Evolutionary conservation across 2,113 vertebrate genomes (phyloP), one percentile per base, ranked within the genome.

Genomic region (Pteronura brasiliensis): DNA sequence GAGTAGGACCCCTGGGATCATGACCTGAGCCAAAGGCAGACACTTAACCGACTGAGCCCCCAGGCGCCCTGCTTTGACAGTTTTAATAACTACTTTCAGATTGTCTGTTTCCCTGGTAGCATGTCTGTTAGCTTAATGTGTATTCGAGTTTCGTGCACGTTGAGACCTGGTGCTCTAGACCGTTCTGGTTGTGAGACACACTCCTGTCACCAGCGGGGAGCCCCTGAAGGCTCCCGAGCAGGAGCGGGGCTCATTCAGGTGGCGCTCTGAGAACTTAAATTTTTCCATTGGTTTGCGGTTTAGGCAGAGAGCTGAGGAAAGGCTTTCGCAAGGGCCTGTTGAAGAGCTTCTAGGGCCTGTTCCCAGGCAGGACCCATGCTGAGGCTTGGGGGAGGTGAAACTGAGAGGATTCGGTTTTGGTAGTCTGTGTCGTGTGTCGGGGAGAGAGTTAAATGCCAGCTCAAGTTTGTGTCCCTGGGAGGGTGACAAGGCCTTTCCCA

Each of bases 381-480:
- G 18, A 18, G 25, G 8, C 59, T 17, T 49, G 25, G 17, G 5
- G 39, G 49, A 61, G 31, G 36, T 1, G 25, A 31, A 76, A 61
- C 17, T 71, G 63, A 81, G 49, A 52, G 55, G 34, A 55, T 25
- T 17, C 34, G 52, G 39, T 74, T 77, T 93, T 47, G 42, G 63
- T 59, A 0, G 0, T 34, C 0, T 34, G 0, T 14, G 47, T 34
- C 36, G 0, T 34, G 0, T 18, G 47, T 34, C 59, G 12, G 52
- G 27, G 29, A 86, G 44, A n/a, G 57, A 25, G 63, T 82, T 69
- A 77, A 77, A 9, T 27, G 23, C 3, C 42, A 3, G 6, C 6
- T 17, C 15, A 14, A 52, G 52, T n/a, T 31, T 31, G 76, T n/a
- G 55, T 7, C 39, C 17, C 52, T 63, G 57, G 39, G 84, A 87